These are phyloP conservation scores for Phocoena sinus DNA, from an alignment of 2,113 vertebrate species.

Conservation along the genomic window DNA sequence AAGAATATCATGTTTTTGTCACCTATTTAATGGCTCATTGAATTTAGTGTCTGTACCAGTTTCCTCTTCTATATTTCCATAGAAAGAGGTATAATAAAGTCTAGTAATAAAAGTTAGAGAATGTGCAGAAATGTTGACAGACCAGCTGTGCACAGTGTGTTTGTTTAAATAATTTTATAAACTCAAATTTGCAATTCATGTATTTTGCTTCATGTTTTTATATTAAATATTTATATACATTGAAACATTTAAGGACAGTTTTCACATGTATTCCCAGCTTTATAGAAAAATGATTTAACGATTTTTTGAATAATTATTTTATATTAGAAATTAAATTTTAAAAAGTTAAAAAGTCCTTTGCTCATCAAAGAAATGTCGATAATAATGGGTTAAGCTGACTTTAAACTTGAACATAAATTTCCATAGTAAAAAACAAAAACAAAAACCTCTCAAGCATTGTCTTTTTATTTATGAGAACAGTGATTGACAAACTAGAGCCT, in stretches of 20 bases:
- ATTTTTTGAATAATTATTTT: constrained; percentile 1
- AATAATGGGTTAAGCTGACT: neutral
- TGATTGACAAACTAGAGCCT: neutral
- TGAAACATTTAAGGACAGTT: neutral
- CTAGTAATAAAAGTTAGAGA: constrained; percentile 41
- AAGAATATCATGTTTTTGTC: constrained; percentile 19
- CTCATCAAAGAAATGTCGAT: neutral
- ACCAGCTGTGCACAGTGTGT: neutral
- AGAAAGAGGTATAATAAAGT: neutral
- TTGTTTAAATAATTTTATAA: neutral
- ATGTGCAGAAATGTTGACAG: neutral
- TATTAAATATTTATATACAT: neutral
- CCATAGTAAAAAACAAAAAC: neutral
- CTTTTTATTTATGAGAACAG: neutral
- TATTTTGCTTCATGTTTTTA: neutral
- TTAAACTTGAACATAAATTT: neutral
- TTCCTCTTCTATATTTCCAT: constrained; percentile 41
- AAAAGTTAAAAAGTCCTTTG: neutral
- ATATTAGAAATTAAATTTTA: neutral
- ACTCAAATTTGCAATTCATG: neutral
- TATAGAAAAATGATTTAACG: neutral
- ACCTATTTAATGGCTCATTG: constrained; percentile 35
- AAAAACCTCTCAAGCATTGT: neutral
- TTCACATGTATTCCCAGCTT: neutral
- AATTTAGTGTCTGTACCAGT: neutral